Conservation (phyloP, 2,797 vertebrate genomes). For the Pseudochirops cupreus region DNA sequence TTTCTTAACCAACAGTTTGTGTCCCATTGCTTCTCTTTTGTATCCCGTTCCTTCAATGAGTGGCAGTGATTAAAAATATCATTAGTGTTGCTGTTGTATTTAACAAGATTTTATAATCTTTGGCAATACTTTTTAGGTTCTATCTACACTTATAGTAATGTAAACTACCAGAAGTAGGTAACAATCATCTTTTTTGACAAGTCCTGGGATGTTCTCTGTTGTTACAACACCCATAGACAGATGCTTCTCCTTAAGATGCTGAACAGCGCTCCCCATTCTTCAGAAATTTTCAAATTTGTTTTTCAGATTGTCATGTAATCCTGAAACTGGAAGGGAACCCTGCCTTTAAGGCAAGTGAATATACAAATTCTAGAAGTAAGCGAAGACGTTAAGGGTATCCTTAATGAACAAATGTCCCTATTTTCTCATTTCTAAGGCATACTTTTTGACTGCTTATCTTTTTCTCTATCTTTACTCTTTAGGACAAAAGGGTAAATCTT, state of each 20-base stretch:
- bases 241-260: neutral
- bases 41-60: neutral
- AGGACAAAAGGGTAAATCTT: slow-evolving; percentile 89
- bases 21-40: neutral
- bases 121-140: neutral
- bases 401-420: no score
- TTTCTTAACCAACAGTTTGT: neutral
- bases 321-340: neutral
- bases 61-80: neutral
- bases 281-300: slow-evolving; percentile 10
- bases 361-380: neutral
- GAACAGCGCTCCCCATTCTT: neutral
- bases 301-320: neutral
- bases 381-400: neutral
- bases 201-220: neutral
- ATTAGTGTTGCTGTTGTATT: neutral
- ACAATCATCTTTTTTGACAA: neutral
- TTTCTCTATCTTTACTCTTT: slow-evolving; percentile 48
- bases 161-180: neutral
- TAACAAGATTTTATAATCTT: neutral
- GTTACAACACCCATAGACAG: neutral
- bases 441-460: slow-evolving; percentile 32
- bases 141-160: neutral
- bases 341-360: neutral
- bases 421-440: slow-evolving; percentile 33